Evolutionary conservation across 1,140 invertebrate species (phyloP).

Genomic region (Rhizoglyphus robini): DNA sequence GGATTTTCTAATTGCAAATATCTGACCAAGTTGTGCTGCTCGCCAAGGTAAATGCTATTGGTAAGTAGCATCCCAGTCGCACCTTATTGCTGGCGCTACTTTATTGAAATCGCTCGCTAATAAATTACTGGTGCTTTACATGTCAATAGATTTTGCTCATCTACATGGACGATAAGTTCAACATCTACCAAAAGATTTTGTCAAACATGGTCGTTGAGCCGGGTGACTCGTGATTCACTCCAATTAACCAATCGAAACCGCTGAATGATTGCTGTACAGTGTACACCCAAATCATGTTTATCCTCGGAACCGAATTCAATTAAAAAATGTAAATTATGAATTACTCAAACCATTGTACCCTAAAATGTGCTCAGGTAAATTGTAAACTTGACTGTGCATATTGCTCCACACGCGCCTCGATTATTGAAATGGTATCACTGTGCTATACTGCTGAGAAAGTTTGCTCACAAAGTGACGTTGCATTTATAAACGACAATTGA

Average conservation of each 20-base stretch:
- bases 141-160: slow-evolving; percentile 18
- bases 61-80: slow-evolving; percentile 8
- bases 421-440: too few species aligned
- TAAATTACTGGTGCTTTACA: too few species aligned
- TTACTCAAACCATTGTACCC: not conserved
- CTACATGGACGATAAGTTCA: slow-evolving; percentile 21
- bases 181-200: slow-evolving; percentile 22
- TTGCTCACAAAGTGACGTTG: too few species aligned
- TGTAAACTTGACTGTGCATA: not conserved
- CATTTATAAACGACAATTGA: too few species aligned
- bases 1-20: slow-evolving; percentile 16
- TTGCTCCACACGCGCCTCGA: too few species aligned
- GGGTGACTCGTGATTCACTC: too few species aligned
- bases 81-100: not conserved
- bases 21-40: slow-evolving; percentile 22
- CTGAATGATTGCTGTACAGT: not conserved
- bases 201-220: slow-evolving; percentile 24
- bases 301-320: not conserved
- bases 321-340: too few species aligned
- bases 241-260: too few species aligned
- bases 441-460: too few species aligned
- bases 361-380: too few species aligned
- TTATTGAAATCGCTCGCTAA: not conserved
- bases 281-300: not conserved
- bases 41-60: slow-evolving; percentile 22